These are phyloP conservation scores for Ferdinandea cuprea DNA, from an alignment of 2,888 invertebrate species.

Conservation along the genomic window DNA sequence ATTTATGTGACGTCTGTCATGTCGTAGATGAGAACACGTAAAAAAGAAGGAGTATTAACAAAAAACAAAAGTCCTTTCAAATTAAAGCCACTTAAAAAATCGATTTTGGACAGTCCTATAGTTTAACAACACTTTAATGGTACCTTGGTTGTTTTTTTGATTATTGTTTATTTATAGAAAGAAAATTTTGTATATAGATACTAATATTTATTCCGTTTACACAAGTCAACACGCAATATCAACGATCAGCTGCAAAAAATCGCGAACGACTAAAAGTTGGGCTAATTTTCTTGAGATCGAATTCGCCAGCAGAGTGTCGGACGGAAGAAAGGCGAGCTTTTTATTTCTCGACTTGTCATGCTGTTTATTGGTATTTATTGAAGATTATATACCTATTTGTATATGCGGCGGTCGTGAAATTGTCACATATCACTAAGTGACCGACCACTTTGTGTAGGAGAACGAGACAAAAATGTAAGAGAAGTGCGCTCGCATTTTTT, in stretches of 20 bases:
- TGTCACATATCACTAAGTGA: conserved; percentile 36
- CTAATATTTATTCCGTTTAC: background rate
- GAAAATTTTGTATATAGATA: background rate
- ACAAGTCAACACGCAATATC: conserved; percentile 34
- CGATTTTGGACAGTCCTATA: conserved; percentile 13
- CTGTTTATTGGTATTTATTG: conserved; percentile 47
- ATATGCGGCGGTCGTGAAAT: conserved; percentile 45
- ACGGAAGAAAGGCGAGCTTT: conserved; percentile 40
- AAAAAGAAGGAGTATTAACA: conserved; percentile 53
- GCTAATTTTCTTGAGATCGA: conserved; percentile 60
- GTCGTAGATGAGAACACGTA: conserved; percentile 64
- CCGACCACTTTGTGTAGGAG: conserved; percentile 1
- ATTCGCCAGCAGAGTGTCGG: conserved; percentile 36
- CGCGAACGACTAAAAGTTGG: conserved; percentile 66
- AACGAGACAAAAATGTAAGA: conserved; percentile 40
- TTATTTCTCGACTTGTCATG: conserved; percentile 19
- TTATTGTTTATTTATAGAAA: conserved; percentile 1
- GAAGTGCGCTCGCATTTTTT: background rate
- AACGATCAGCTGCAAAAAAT: conserved; percentile 69
- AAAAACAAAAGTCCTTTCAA: background rate
- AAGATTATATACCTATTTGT: conserved; percentile 15
- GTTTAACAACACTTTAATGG: background rate
- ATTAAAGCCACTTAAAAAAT: conserved; percentile 45
- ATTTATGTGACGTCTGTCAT: conserved; percentile 75
- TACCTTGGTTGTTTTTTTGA: conserved; percentile 29